Evolutionary conservation across 2,797 vertebrate species (phyloP).

Genomic region (Acanthurus tractus): DNA sequence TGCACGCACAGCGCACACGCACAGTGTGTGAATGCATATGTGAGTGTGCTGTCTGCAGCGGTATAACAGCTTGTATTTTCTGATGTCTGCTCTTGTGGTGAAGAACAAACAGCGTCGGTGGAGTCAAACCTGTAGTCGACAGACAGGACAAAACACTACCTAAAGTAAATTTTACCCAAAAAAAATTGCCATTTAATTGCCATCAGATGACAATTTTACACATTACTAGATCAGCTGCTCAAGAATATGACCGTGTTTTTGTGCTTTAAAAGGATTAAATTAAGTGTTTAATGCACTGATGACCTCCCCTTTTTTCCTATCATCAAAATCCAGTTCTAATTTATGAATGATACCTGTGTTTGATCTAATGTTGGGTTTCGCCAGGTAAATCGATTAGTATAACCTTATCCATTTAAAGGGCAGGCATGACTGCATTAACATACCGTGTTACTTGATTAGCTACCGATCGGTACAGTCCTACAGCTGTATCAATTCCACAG

Average conservation of each 20-base stretch:
- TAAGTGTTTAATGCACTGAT: conserved; percentile 14
- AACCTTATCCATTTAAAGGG: conserved; percentile 73
- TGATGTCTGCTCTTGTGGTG: conserved; percentile 31
- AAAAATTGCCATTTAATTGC: conserved; percentile 1
- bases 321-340: conserved; percentile 22
- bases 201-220: not conserved
- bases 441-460: conserved; percentile 77
- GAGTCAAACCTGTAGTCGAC: not conserved
- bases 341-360: conserved; percentile 31
- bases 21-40: conserved; percentile 46
- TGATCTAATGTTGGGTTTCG: conserved; percentile 48
- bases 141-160: not conserved
- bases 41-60: conserved; percentile 46
- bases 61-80: conserved; percentile 49
- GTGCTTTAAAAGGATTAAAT: conserved; percentile 6
- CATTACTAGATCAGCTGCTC: not conserved
- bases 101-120: conserved; percentile 37
- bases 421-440: conserved; percentile 70
- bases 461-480: conserved; percentile 47
- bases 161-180: conserved; percentile 1
- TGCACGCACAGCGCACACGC: conserved; percentile 48
- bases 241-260: not conserved
- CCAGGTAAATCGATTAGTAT: conserved; percentile 53
- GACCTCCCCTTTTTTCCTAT: not conserved
- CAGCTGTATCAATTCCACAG: conserved; percentile 78